Evolutionary conservation across 2,888 invertebrate genomes (phyloP).

Genomic region (Stegana nigrithorax): DNA sequence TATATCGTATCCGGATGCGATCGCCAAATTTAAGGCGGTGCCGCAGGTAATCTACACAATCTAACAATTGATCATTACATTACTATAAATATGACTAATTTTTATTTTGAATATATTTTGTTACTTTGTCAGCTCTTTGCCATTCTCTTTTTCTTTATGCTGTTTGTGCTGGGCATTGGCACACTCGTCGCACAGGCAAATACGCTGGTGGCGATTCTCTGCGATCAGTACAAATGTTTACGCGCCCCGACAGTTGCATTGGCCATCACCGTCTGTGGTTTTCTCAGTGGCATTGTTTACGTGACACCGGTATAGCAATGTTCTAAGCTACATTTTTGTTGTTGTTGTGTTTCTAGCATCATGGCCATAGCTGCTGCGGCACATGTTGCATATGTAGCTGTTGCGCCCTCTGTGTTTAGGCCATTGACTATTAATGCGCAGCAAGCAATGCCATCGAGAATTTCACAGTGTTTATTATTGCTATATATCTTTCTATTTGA

Average conservation of each 20-base stretch:
- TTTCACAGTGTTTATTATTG: too few species aligned
- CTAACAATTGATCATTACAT: not conserved
- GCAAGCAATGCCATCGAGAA: not conserved
- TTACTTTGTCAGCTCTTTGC: constrained; percentile 73
- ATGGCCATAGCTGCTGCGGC: not conserved
- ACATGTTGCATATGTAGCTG: not conserved
- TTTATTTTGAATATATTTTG: not conserved
- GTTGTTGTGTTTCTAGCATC: not conserved
- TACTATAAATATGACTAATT: not conserved
- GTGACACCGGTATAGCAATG: constrained; percentile 75
- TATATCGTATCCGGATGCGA: constrained; percentile 75
- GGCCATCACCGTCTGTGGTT: constrained; percentile 70
- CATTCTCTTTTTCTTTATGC: constrained; percentile 86
- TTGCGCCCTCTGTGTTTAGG: not conserved
- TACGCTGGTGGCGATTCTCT: constrained; percentile 75
- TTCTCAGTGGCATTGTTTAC: constrained; percentile 77
- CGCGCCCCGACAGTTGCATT: constrained; percentile 74
- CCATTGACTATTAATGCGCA: not conserved
- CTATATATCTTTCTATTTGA: constrained; percentile 2
- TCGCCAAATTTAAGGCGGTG: constrained; percentile 76
- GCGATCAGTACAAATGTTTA: constrained; percentile 75
- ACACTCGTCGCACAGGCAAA: constrained; percentile 79
- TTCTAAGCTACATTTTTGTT: not conserved
- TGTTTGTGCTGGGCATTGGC: constrained; percentile 81
- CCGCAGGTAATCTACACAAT: constrained; percentile 74